phyloP scores from a whole-genome alignment of 2,797 vertebrate species.

The Halcyon badia region DNA sequence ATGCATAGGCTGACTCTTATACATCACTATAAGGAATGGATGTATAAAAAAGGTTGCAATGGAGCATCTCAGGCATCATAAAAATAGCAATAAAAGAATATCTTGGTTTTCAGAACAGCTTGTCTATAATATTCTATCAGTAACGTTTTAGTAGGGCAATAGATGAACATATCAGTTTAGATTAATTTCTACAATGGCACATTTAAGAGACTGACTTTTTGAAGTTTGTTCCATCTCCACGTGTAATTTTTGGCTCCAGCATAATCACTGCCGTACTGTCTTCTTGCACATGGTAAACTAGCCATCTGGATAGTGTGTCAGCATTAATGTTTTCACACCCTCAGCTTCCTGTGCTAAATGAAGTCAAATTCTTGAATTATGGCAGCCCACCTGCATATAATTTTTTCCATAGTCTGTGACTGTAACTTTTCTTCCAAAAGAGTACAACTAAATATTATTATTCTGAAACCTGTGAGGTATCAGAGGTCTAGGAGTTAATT shows the following conservation, averaged over 20 bases:
- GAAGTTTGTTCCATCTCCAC: constrained; percentile 74
- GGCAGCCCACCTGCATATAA: constrained; percentile 72
- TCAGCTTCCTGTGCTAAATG: constrained; percentile 75
- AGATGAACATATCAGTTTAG: constrained; percentile 52
- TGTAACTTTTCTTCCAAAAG: constrained; percentile 19
- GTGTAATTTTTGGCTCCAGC: constrained; percentile 72
- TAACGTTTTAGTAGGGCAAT: constrained; percentile 55
- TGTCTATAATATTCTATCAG: constrained; percentile 12
- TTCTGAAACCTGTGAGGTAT: neutral
- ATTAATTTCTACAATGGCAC: constrained; percentile 60
- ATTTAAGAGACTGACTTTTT: constrained; percentile 71
- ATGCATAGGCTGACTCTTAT: neutral
- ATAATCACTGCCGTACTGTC: constrained; percentile 72
- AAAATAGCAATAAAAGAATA: constrained; percentile 24
- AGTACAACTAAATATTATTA: neutral
- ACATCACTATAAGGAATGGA: neutral
- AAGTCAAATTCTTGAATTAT: constrained; percentile 75
- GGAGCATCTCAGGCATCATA: neutral
- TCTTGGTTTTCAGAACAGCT: constrained; percentile 43
- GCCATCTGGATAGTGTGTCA: constrained; percentile 78
- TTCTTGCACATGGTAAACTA: constrained; percentile 76
- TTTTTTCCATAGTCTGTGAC: constrained; percentile 48
- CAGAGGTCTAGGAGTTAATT: neutral
- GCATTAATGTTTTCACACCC: constrained; percentile 78
- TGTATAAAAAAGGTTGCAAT: neutral